phyloP scores from a whole-genome alignment of 2,888 invertebrate species.

The Ceratothoa steindachneri region DNA sequence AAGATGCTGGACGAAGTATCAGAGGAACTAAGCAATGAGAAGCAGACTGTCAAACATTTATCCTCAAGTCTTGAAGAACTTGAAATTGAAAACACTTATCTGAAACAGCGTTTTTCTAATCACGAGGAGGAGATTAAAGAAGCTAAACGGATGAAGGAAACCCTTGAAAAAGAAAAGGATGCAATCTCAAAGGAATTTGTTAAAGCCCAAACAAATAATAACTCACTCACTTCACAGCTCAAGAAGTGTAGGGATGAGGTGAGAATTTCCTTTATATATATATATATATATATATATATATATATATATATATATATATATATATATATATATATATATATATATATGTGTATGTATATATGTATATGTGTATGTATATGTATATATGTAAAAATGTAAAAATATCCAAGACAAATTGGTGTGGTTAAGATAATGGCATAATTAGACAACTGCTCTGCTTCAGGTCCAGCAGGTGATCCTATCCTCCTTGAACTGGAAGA shows the following conservation, averaged over 20 bases:
- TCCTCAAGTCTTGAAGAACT: neutral
- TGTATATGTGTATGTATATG: neutral
- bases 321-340: neutral
- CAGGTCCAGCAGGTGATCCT: neutral
- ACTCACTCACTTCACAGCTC: no score
- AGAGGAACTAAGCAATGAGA: neutral
- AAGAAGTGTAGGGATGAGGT: no score
- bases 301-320: neutral
- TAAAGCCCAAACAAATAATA: no score
- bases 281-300: neutral
- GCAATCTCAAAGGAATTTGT: no score
- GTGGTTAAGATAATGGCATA: no score
- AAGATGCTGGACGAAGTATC: neutral
- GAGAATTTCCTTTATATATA: neutral
- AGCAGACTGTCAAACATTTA: neutral
- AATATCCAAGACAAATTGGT: no score
- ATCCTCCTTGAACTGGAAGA: no score
- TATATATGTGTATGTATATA: neutral
- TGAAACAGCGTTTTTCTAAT: neutral
- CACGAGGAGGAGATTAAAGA: neutral
- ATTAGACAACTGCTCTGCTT: neutral
- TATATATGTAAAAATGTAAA: no score
- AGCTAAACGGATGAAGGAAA: neutral
- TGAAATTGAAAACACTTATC: neutral
- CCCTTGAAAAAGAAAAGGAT: neutral